Evolutionary conservation across 2,888 invertebrate genomes (phyloP), one percentile per base, ranked within the genome.

Genomic region (Clistopyga incitator): DNA sequence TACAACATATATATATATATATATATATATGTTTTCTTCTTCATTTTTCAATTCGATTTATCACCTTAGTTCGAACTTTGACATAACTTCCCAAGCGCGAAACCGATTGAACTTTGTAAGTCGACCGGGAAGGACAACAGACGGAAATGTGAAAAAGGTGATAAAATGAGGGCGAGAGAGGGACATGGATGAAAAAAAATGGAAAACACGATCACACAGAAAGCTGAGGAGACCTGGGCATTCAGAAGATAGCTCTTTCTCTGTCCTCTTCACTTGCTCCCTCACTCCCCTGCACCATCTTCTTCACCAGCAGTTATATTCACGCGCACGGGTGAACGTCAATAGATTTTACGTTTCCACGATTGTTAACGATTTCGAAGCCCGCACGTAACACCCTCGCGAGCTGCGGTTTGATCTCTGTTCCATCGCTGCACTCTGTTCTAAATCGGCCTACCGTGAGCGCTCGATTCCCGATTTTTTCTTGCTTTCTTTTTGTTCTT

Each of bases 341-440:
- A 92, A 91, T 92, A 87, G 89, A 89, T 88, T 86, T 88, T 85
- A 83, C 88, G 88, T 88, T 89, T 90, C 88, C 86, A 75, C 88
- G 89, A 91, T 91, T 91, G 91, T 91, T 91, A 91, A 88, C 88
- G 90, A 89, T 90, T 90, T 89, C 88, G 87, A 88, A 82, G 76
- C 86, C 74, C 87, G 47, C 56, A n/a, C 74, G 87, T 84, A 86
- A 79, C 85, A 85, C 56, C 64, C 64, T 65, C 71, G 38, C 75
- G 42, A 45, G 29, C 54, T 29, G 64, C 74, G 72, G 38, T 84
- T 84, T 83, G 77, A 80, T 83, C 83, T 68, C 61, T 29, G 75
- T 68, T 77, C 65, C 74, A 67, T 64, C 64, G 70, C 52, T 72
- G 70, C 65, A 76, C 81, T 85, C 86, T 91, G 89, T 91, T 91